Evolutionary conservation across 1,140 invertebrate genomes (phyloP).

Genomic region (Chionoecetes opilio): DNA sequence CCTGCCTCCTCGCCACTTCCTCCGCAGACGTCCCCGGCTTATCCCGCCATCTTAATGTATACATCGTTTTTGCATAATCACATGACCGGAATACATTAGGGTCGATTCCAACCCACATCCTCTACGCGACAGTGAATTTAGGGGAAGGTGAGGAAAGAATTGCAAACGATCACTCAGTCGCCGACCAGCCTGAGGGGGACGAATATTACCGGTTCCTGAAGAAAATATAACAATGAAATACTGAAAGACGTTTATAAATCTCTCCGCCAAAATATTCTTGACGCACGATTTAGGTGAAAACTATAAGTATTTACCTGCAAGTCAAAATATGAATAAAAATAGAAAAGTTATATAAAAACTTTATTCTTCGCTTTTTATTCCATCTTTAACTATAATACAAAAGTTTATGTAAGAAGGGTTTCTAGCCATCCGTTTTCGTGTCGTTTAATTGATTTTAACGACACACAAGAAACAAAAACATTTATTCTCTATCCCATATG

Average conservation of each 20-base stretch:
- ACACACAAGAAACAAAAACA: too few relatives aligned
- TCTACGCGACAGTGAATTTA: background rate
- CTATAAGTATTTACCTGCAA: background rate
- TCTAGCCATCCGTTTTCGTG: too few relatives aligned
- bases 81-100: slow-evolving; percentile 28
- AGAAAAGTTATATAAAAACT: too few relatives aligned
- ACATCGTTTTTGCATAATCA: slow-evolving; percentile 30
- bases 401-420: too few relatives aligned
- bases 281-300: background rate
- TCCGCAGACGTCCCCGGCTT: background rate
- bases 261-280: background rate
- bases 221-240: background rate
- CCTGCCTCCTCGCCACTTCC: background rate
- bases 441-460: too few relatives aligned
- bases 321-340: background rate
- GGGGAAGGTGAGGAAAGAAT: slow-evolving; percentile 25
- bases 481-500: too few relatives aligned
- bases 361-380: too few relatives aligned
- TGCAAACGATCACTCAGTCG: slow-evolving; percentile 11
- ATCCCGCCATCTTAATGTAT: slow-evolving; percentile 20
- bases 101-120: slow-evolving; percentile 25
- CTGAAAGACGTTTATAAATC: background rate
- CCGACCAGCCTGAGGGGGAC: background rate
- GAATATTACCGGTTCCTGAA: background rate
- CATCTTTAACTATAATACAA: too few relatives aligned